Percentiles rank a stretch among this genome's conserved stretches.
Evolutionary conservation across 2,797 vertebrate species (phyloP).

Genomic region (Silurus lanzhouensis): DNA sequence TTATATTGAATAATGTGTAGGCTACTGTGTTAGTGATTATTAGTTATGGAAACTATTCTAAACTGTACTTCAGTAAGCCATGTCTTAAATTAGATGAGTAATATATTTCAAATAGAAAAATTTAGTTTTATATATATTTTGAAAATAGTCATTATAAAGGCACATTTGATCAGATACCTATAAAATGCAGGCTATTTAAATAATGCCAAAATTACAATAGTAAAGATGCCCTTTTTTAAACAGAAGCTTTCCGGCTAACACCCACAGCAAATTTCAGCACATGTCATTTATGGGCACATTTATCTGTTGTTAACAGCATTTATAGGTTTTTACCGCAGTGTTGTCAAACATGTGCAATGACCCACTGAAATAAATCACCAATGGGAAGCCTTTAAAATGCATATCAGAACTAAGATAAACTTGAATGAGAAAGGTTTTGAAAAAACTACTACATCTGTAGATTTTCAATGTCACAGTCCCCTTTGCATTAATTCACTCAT

Average conservation of each 20-base stretch:
- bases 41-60: no score
- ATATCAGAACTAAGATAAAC: constrained; percentile 18
- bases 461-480: neutral
- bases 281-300: constrained; percentile 30
- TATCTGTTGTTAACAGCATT: constrained; percentile 41
- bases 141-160: constrained; percentile 1
- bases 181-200: neutral
- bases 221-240: constrained; percentile 9
- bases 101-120: neutral
- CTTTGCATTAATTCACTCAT: neutral
- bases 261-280: constrained; percentile 43
- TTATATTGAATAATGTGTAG: neutral
- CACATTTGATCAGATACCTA: neutral
- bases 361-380: constrained; percentile 32
- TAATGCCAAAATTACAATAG: neutral
- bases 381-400: constrained; percentile 25
- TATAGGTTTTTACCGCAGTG: constrained; percentile 29
- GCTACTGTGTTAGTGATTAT: neutral
- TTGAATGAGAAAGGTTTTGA: neutral
- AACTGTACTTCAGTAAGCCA: neutral
- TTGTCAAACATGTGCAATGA: constrained; percentile 43
- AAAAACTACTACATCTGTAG: neutral
- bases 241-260: constrained; percentile 23
- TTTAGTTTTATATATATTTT: neutral
- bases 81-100: neutral